Percentiles rank a stretch among this genome's conserved stretches.
Conservation (phyloP, 1,140 invertebrate genomes). For the Lethrus apterus region DNA sequence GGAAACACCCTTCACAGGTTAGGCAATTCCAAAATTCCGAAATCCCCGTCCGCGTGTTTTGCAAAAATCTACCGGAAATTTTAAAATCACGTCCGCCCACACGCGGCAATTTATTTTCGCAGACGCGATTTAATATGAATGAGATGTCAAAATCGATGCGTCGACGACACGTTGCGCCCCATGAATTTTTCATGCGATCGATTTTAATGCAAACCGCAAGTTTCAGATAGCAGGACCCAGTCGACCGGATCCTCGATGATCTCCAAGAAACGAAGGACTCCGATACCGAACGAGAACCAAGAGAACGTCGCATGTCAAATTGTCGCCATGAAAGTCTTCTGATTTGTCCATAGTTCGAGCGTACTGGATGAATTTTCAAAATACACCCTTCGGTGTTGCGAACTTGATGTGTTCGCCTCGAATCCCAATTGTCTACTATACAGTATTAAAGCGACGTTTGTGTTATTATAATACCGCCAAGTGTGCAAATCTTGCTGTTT, state of each 20-base stretch:
- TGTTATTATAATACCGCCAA: no score
- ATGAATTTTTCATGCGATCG: neutral
- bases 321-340: slow-evolving; percentile 9
- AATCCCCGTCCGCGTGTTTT: neutral
- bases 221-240: slow-evolving; percentile 24
- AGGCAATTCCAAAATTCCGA: no score
- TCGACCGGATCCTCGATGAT: slow-evolving; percentile 17
- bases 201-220: slow-evolving; percentile 9
- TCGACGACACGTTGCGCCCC: neutral
- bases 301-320: slow-evolving; percentile 4
- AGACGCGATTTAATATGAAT: neutral
- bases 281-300: slow-evolving; percentile 5
- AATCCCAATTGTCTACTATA: no score
- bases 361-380: neutral
- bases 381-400: no score
- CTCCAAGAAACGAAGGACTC: slow-evolving; percentile 12
- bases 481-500: no score
- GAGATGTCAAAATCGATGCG: neutral
- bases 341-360: no score
- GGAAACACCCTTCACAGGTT: no score
- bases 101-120: neutral
- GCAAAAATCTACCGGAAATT: neutral
- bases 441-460: no score
- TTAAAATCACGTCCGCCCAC: no score
- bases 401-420: no score